A percentile compares a stretch with the other conserved stretches of the same genome.
phyloP scores from a whole-genome alignment of 2,113 vertebrate genomes.

The Solea solea region DNA sequence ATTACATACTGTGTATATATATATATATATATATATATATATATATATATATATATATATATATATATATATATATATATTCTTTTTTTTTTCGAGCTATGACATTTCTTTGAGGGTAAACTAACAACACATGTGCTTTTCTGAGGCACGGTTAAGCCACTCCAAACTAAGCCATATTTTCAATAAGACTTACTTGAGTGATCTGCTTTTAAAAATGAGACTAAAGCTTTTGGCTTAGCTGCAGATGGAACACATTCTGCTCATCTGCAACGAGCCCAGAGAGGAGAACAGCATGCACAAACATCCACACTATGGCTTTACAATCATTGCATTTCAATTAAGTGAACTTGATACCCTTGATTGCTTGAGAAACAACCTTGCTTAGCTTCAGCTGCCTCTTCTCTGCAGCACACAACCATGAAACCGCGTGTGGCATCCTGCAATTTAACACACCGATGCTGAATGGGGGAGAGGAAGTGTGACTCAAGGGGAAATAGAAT shows the following conservation, averaged over 20 bases:
- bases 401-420: slow-evolving; percentile 66
- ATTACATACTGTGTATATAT: slow-evolving; percentile 6
- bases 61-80: slow-evolving; percentile 5
- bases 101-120: slow-evolving; percentile 45
- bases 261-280: slow-evolving; percentile 1
- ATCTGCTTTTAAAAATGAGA: slow-evolving; percentile 30
- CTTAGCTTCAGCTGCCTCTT: slow-evolving; percentile 57
- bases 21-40: slow-evolving; percentile 2
- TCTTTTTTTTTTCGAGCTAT: slow-evolving; percentile 8
- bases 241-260: slow-evolving; percentile 51
- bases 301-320: slow-evolving; percentile 39
- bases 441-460: slow-evolving; percentile 67
- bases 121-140: slow-evolving; percentile 48
- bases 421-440: slow-evolving; percentile 73
- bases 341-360: slow-evolving; percentile 59
- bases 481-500: slow-evolving; percentile 68
- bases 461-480: slow-evolving; percentile 65
- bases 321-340: slow-evolving; percentile 54
- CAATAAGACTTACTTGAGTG: slow-evolving; percentile 30
- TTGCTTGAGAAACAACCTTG: slow-evolving; percentile 58
- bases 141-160: slow-evolving; percentile 11
- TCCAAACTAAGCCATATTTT: slow-evolving; percentile 24
- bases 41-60: neutral
- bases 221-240: slow-evolving; percentile 29
- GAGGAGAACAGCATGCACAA: slow-evolving; percentile 25